Base-by-base conservation (phyloP, 2,888 invertebrate species). In the Arctia plantaginis region DNA sequence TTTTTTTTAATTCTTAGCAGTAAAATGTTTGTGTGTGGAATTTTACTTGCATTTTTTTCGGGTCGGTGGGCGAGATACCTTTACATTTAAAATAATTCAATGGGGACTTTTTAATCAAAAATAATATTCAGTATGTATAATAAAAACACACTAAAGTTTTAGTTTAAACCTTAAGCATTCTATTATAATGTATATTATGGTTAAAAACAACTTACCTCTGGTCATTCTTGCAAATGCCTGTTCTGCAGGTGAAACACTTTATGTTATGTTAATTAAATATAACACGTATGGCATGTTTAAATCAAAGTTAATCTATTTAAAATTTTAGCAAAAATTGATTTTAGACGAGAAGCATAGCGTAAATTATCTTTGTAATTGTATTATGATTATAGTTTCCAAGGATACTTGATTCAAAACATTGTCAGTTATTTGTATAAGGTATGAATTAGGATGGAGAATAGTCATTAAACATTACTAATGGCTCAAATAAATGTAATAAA, bases 351-450 rank as follows among this genome's bases (percentile, higher is more conserved):
- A 67, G 33, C 47, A 7, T 30, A 62, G 15, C 7, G n/a, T n/a
- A n/a, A n/a, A n/a, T n/a, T n/a, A n/a, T n/a, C 27, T 62, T 47
- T 62, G 18, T 64, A 62, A 20, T 30, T 47, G 66, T 64, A 30
- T 27, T 35, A 18, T 62, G 30, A 30, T 30, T 30, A 27, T 69
- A 71, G 89, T 90, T 82, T 78, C 83, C 89, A 83, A 76, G 90
- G 89, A 78, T 77, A 90, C 90, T 72, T 13, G 47, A 74, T 73
- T 77, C 84, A 87, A 87, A 90, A 90, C 90, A 87, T 69, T 69
- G 64, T 51, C 41, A 62, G n/a, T 27, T 62, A 15, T 44, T 0
- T 69, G 30, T 35, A 35, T 66, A 39, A 30, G 30, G 30, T 62
- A 39, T 44, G 30, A 41, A 30, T 62, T 62, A 41, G 30, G 30